A percentile compares a stretch with the other conserved stretches of the same genome.
Evolutionary conservation across 2,888 invertebrate genomes (phyloP).

Genomic region (Leptinotarsa haldemani): DNA sequence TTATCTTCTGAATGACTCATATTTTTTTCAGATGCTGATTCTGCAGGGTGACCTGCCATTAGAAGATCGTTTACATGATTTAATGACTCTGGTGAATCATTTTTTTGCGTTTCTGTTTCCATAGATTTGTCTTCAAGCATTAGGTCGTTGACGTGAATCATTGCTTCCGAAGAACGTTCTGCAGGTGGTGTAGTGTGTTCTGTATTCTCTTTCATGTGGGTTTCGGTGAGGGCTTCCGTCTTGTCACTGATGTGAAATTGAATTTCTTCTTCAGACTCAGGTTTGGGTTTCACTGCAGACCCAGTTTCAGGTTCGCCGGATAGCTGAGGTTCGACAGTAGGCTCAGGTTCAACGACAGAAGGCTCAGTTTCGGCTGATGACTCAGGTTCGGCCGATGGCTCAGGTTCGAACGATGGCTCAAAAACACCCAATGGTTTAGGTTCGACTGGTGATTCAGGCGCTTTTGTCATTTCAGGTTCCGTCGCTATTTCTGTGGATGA

Average conservation of each 20-base stretch:
- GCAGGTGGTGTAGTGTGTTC: neutral
- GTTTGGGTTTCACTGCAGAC: constrained; percentile 21
- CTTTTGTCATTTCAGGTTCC: constrained; percentile 46
- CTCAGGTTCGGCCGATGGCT: constrained; percentile 50
- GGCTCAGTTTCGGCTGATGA: constrained; percentile 49
- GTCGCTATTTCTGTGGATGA: constrained; percentile 29
- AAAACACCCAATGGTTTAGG: constrained; percentile 34
- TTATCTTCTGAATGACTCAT: constrained; percentile 32
- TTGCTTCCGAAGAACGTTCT: neutral
- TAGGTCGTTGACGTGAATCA: neutral
- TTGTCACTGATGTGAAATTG: neutral
- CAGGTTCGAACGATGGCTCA: constrained; percentile 47
- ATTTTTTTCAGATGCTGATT: neutral
- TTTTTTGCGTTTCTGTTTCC: constrained; percentile 25
- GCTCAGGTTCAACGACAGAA: constrained; percentile 48
- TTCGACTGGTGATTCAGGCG: constrained; percentile 37
- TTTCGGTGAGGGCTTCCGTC: neutral
- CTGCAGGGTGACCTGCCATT: neutral
- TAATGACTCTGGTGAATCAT: neutral
- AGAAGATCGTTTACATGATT: neutral
- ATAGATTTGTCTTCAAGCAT: neutral
- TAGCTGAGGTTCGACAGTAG: constrained; percentile 41
- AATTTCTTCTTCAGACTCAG: neutral
- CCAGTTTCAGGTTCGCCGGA: constrained; percentile 46
- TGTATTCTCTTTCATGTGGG: neutral